phyloP scores from a whole-genome alignment of 2,797 vertebrate species.

The Thalassophryne amazonica region DNA sequence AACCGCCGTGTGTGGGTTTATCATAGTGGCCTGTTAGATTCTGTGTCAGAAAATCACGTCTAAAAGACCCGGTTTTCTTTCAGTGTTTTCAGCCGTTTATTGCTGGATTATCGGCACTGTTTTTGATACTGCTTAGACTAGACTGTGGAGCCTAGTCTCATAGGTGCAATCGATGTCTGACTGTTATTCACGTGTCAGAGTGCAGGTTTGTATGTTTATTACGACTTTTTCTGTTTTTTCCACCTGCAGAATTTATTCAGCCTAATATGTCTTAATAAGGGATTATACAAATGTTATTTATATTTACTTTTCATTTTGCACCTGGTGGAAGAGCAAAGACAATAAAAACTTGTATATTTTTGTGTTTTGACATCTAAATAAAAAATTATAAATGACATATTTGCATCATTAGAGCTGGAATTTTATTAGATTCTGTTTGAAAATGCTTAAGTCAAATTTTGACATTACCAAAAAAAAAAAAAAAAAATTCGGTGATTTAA shows the following conservation, averaged over 20 bases:
- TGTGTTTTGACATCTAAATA: constrained; percentile 48
- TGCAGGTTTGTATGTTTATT: constrained; percentile 30
- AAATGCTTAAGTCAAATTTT: too few relatives aligned
- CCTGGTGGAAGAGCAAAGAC: constrained; percentile 36
- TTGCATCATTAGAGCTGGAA: constrained; percentile 48
- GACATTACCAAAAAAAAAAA: not conserved
- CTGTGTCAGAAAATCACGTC: constrained; percentile 20
- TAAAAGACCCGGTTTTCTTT: constrained; percentile 23
- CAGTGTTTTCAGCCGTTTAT: constrained; percentile 42
- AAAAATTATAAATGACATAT: constrained; percentile 57
- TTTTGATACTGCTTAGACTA: constrained; percentile 52
- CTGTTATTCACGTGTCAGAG: constrained; percentile 28
- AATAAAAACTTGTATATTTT: constrained; percentile 32
- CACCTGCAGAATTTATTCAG: constrained; percentile 59
- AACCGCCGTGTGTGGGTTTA: constrained; percentile 17
- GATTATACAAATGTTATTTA: constrained; percentile 53
- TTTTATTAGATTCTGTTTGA: constrained; percentile 49
- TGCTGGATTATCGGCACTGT: constrained; percentile 62
- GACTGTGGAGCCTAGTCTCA: constrained; percentile 48
- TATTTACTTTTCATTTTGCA: constrained; percentile 53
- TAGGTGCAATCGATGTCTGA: constrained; percentile 53
- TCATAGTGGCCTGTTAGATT: constrained; percentile 53
- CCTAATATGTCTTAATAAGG: constrained; percentile 76
- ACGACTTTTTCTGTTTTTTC: constrained; percentile 40
- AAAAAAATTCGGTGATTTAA: constrained; percentile 15